These are phyloP conservation scores for Athene cunicularia DNA, from an alignment of 2,113 vertebrate genomes.

Conservation along the genomic window DNA sequence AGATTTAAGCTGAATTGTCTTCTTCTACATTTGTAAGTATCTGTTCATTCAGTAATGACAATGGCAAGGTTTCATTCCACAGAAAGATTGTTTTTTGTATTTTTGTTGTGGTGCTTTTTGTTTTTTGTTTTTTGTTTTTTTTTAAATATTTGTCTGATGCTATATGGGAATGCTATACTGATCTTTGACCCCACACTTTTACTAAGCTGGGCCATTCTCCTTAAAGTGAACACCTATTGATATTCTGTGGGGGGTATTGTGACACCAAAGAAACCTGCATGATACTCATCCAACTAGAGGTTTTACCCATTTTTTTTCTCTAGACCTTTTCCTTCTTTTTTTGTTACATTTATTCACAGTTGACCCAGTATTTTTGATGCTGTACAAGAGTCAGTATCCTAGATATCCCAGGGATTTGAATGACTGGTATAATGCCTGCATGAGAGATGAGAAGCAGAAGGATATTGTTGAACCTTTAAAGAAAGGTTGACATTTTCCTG, in stretches of 20 bases:
- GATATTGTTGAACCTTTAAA: slow-evolving; percentile 73
- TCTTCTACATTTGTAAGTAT: neutral
- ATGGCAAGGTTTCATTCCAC: neutral
- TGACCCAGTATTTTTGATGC: slow-evolving; percentile 71
- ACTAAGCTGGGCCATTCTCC: neutral
- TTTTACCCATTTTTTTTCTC: neutral
- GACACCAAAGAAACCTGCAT: slow-evolving; percentile 11
- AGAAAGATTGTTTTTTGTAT: neutral
- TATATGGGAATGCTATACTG: neutral
- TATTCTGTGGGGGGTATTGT: neutral
- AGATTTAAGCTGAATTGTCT: neutral
- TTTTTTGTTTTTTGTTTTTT: neutral
- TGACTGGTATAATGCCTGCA: slow-evolving; percentile 64
- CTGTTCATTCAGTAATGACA: neutral
- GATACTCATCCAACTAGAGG: neutral
- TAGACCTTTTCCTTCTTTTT: neutral
- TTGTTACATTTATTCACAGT: slow-evolving; percentile 54
- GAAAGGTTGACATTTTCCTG: slow-evolving; percentile 72
- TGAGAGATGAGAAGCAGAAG: slow-evolving; percentile 70
- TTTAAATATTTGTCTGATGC: neutral
- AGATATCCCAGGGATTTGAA: slow-evolving; percentile 72
- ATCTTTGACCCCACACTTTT: neutral
- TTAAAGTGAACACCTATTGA: neutral
- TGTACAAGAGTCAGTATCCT: slow-evolving; percentile 41
- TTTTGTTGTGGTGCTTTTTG: neutral